Evolutionary conservation across 2,888 invertebrate genomes (phyloP).

Genomic region (Melipona beecheii): DNA sequence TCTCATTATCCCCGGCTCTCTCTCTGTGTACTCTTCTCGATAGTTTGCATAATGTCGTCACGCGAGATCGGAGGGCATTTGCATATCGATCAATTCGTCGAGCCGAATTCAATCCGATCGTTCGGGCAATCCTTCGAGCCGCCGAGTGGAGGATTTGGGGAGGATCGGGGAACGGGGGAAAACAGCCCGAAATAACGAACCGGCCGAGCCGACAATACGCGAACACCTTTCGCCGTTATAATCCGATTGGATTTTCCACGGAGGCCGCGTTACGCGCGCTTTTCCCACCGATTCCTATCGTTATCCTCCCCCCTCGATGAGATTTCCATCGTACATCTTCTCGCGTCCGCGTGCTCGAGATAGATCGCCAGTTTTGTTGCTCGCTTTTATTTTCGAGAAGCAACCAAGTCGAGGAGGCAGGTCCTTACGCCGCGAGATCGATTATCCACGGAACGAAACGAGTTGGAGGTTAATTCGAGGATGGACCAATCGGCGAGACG

Average conservation of each 20-base stretch:
- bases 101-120: slow-evolving; percentile 11
- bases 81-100: slow-evolving; percentile 10
- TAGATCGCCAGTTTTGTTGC: neutral
- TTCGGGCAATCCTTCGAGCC: neutral
- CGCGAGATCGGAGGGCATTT: neutral
- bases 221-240: slow-evolving; percentile 14
- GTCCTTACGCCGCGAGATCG: slow-evolving; percentile 5
- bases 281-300: slow-evolving; percentile 19
- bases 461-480: neutral
- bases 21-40: too few relatives aligned
- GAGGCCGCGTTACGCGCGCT: slow-evolving; percentile 10
- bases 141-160: neutral
- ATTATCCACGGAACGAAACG: neutral
- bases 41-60: neutral
- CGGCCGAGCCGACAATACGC: neutral
- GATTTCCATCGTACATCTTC: slow-evolving; percentile 27
- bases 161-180: neutral
- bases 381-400: slow-evolving; percentile 5
- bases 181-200: neutral
- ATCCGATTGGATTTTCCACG: slow-evolving; percentile 35
- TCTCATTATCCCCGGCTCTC: neutral
- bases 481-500: neutral
- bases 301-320: slow-evolving; percentile 3
- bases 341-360: slow-evolving; percentile 1
- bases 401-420: neutral